Evolutionary conservation across 2,797 vertebrate genomes (phyloP).

Genomic region (Poecilia picta): DNA sequence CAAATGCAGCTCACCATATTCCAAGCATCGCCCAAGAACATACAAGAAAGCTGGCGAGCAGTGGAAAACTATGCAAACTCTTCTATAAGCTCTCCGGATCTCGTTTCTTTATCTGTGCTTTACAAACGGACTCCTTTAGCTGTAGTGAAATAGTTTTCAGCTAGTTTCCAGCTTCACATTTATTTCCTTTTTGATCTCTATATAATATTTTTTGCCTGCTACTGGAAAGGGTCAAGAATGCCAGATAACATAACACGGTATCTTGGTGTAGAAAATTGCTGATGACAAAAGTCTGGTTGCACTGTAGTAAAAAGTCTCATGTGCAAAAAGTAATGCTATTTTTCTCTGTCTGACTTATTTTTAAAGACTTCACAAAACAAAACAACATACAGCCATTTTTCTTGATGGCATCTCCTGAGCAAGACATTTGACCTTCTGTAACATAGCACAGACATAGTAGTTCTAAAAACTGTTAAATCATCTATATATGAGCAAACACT

Average conservation of each 20-base stretch:
- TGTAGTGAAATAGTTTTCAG: constrained; percentile 63
- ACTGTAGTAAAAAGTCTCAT: constrained; percentile 41
- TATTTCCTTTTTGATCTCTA: constrained; percentile 37
- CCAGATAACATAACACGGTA: constrained; percentile 53
- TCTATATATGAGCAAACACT: constrained; percentile 6
- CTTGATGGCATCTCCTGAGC: constrained; percentile 23
- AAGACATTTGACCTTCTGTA: constrained; percentile 44
- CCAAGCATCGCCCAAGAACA: background rate
- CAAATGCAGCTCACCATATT: constrained; percentile 25
- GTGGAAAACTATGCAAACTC: constrained; percentile 10
- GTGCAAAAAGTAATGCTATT: constrained; percentile 25
- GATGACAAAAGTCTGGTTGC: constrained; percentile 34
- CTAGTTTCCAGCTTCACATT: constrained; percentile 59
- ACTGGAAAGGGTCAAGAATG: constrained; percentile 59
- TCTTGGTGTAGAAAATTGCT: constrained; percentile 57
- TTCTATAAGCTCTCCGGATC: constrained; percentile 48
- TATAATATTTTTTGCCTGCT: constrained; percentile 33
- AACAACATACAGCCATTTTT: constrained; percentile 4
- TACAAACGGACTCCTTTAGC: constrained; percentile 49
- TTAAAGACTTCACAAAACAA: background rate
- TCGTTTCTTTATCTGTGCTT: constrained; percentile 53
- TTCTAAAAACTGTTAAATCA: constrained; percentile 19
- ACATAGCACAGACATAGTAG: constrained; percentile 1
- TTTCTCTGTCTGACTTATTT: background rate
- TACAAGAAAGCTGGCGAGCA: constrained; percentile 43